A percentile compares a stretch with the other conserved stretches of the same genome.
Evolutionary conservation across 2,113 vertebrate genomes (phyloP).

Genomic region (Odontophorus gujanensis): DNA sequence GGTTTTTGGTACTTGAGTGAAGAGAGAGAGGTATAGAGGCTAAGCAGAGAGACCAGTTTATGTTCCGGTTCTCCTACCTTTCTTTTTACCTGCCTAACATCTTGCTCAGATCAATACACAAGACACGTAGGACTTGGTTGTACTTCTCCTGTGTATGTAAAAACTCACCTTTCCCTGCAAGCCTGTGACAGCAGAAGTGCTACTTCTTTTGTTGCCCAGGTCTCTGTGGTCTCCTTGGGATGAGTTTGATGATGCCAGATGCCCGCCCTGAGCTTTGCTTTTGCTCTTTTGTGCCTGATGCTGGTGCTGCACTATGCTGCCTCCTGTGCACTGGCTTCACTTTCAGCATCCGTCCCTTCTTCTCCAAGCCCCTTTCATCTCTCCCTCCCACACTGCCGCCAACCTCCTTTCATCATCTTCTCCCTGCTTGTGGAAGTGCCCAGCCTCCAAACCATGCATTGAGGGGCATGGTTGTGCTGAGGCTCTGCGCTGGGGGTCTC

Average conservation of each 20-base stretch:
- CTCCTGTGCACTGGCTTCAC: neutral
- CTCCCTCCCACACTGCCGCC: rapidly evolving
- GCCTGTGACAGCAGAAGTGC: neutral
- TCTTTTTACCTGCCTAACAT: neutral
- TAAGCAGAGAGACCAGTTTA: neutral
- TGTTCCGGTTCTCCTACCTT: neutral
- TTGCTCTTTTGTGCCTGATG: neutral
- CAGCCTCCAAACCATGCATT: rapidly evolving
- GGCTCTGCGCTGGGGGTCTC: rapidly evolving
- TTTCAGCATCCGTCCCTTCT: neutral
- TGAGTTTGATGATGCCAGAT: neutral
- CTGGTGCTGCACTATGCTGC: rapidly evolving
- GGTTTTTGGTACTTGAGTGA: neutral
- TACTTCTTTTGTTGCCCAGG: neutral
- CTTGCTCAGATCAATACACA: neutral
- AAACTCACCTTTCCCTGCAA: neutral
- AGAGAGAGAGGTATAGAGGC: neutral
- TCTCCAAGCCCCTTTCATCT: neutral
- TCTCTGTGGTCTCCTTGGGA: neutral
- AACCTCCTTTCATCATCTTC: neutral
- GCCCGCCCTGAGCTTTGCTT: rapidly evolving
- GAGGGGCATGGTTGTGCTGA: neutral
- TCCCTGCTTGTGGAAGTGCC: neutral
- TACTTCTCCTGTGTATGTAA: neutral
- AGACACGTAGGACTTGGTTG: neutral